Evolutionary conservation across 2,113 vertebrate species (phyloP).

Genomic region (Erpornis zantholeuca): DNA sequence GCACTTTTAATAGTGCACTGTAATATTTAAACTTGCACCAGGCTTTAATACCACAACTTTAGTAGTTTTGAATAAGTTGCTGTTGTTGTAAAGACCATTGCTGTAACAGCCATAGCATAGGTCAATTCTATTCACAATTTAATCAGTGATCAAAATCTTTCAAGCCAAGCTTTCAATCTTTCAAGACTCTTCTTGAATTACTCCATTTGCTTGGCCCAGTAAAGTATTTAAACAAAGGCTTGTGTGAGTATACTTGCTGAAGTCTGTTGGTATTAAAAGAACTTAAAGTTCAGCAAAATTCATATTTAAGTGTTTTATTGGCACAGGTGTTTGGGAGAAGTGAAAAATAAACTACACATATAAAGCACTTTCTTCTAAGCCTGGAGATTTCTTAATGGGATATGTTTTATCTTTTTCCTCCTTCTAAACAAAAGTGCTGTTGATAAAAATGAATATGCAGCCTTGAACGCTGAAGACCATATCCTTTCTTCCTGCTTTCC

Average conservation of each 20-base stretch:
- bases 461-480: not conserved
- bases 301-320: not conserved
- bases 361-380: not conserved
- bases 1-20: not conserved
- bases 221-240: not conserved
- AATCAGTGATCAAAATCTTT: not conserved
- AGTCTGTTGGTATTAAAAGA: not conserved
- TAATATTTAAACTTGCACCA: not conserved
- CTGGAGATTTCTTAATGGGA: not conserved
- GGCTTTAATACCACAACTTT: not conserved
- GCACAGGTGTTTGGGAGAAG: not conserved
- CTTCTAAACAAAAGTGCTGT: not conserved
- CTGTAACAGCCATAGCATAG: not conserved
- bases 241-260: not conserved
- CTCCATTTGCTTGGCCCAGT: not conserved
- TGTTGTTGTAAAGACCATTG: not conserved
- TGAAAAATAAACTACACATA: not conserved
- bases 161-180: too few species aligned
- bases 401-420: not conserved
- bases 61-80: not conserved
- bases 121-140: not conserved
- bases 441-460: not conserved
- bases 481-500: not conserved
- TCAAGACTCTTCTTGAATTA: not conserved
- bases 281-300: not conserved